These are phyloP conservation scores for Pterophyllum scalare DNA, from an alignment of 2,113 vertebrate genomes.

Conservation along the genomic window DNA sequence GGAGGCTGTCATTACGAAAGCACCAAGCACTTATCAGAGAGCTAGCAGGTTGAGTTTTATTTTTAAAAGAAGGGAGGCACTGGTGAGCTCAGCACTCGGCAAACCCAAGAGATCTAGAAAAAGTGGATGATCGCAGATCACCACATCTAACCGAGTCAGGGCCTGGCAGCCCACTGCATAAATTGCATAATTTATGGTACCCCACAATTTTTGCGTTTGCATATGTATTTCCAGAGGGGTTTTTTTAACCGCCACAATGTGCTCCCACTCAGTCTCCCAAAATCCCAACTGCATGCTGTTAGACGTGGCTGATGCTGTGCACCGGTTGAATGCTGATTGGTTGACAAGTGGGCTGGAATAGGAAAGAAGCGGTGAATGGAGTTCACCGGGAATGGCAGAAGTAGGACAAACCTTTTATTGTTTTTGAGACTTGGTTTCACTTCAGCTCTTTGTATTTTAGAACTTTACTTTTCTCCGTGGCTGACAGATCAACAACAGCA, in stretches of 20 bases:
- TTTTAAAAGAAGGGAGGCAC: background rate
- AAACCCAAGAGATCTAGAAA: background rate
- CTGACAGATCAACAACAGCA: background rate
- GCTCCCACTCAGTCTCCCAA: background rate
- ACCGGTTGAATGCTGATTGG: background rate
- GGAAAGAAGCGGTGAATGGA: background rate
- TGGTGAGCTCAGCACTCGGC: background rate
- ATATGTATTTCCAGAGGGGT: background rate
- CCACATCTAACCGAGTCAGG: background rate
- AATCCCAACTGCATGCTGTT: background rate
- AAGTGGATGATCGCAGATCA: background rate
- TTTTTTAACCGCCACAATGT: background rate
- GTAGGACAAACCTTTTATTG: background rate
- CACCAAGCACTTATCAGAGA: too few relatives aligned
- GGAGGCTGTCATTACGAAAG: too few relatives aligned
- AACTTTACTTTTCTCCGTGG: background rate
- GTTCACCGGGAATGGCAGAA: background rate
- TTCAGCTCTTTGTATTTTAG: background rate
- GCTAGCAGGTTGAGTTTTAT: background rate
- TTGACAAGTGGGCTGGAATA: conserved; percentile 4
- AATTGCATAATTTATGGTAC: background rate
- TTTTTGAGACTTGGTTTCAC: background rate
- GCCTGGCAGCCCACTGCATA: background rate
- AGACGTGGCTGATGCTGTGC: background rate
- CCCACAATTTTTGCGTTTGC: background rate